Evolutionary conservation across 2,888 invertebrate species (phyloP), one percentile per base, ranked within the genome.

Genomic region (Patella caerulea): DNA sequence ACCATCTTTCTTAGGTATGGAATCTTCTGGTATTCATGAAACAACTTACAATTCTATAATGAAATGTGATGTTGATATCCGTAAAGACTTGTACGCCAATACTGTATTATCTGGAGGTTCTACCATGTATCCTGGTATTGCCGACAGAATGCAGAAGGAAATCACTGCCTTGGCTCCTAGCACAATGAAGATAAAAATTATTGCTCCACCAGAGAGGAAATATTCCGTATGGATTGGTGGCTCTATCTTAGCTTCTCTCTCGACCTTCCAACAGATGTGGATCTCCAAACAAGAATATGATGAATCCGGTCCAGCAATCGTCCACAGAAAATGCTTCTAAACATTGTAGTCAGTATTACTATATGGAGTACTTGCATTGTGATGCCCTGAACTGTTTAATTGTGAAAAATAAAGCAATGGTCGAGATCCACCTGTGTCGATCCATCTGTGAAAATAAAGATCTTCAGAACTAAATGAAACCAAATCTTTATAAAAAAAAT

Each of bases 271-370:
- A 75, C 84, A 85, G 82, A 85, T 84, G 86, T 86, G 86, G 86
- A 86, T 86, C 83, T 83, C 83, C 82, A 86, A 86, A 74, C 85
- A 85, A 73, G 86, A 98, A 93, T 98, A 98, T 94, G 97, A 97
- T 93, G 97, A 97, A 93, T 97, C 97, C 90, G 97, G 97, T 91
- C 97, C 97, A 84, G 96, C 96, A 92, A 97, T 97, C 93, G 97
- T 97, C 89, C 97, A 97, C 95, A 95, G 97, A 94, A 97, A 97
- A 94, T 97, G 97, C 94, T 97, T 97, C 95, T 97, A 96, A 91
- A 74, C 59, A 24, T 7, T 34, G 71, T 45, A 45, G 45, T 45
- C 45, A 45, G 45, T 45, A 45, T 45, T 45, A 45, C 45, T 45
- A 45, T 45, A 45, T 45, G 45, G 45, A 45, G 45, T 45, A 45